Evolutionary conservation across 2,797 vertebrate genomes (phyloP).

Genomic region (Lepilemur ruficaudatus): DNA sequence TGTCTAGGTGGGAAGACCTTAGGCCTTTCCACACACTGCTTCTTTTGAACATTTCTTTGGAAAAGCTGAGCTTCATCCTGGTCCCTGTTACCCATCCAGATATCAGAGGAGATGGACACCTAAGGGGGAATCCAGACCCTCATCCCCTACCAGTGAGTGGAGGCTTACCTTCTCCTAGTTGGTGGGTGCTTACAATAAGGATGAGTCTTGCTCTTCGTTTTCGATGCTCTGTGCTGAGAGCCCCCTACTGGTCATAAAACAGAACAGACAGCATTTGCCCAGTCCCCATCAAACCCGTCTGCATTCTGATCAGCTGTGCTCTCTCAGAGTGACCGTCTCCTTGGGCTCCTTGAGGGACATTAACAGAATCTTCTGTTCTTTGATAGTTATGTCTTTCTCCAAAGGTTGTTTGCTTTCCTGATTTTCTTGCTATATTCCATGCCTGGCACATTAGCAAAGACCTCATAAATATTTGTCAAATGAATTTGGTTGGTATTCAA

Average conservation of each 20-base stretch:
- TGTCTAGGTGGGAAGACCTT: neutral
- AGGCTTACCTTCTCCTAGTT: neutral
- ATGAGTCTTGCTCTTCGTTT: neutral
- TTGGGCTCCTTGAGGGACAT: rapidly evolving
- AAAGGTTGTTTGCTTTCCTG: neutral
- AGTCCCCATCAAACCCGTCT: too few relatives aligned
- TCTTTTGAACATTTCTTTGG: neutral
- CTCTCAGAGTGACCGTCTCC: neutral
- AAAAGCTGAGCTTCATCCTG: neutral
- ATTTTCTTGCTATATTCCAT: neutral
- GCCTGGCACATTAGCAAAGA: neutral
- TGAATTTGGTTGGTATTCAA: neutral
- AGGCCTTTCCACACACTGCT: neutral
- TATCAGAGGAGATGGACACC: neutral
- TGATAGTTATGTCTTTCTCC: neutral
- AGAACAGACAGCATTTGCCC: rapidly evolving
- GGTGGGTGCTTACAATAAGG: rapidly evolving
- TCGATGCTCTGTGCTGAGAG: neutral
- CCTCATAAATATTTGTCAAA: neutral
- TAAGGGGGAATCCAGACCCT: neutral
- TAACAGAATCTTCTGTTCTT: neutral
- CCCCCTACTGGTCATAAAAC: neutral
- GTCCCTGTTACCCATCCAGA: neutral
- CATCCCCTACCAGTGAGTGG: rapidly evolving
- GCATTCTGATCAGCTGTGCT: neutral